Base-by-base conservation (phyloP, 2,888 invertebrate genomes). In the Eristalinus sepulchralis region DNA sequence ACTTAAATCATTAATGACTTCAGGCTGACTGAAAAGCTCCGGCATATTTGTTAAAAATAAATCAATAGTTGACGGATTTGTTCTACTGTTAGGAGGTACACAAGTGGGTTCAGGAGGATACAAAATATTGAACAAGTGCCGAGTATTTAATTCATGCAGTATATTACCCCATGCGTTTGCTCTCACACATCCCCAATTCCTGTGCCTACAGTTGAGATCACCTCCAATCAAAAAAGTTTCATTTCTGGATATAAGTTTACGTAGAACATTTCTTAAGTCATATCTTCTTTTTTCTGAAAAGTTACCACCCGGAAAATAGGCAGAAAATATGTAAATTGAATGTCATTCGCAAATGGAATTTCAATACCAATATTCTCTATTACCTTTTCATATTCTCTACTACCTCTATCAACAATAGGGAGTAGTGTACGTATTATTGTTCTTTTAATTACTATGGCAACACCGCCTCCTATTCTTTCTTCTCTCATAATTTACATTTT, bases 371-470 rank as follows among this genome's bases (percentile, higher is more conserved):
- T n/a, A n/a, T 57, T 68, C 33, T 68, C 57, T 57, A 68, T 68
- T 3, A 55, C 6, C 20, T 57, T 57, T n/a, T n/a, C n/a, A n/a
- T n/a, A n/a, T n/a, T n/a, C n/a, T n/a, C n/a, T n/a, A n/a, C n/a
- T n/a, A n/a, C n/a, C n/a, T 13, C 22, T 68, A 11, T 17, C 5
- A 22, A 68, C 8, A 6, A 68, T 9, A 36, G 59, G 57, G n/a
- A 70, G 57, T n/a, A 59, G n/a, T n/a, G 34, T 22, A 9, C 59
- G 70, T 24, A 34, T 20, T 8, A 59, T 13, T n/a, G 34, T 59
- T 59, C 70, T 70, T 70, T 36, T 70, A 6, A 70, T 17, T 8
- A 59, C 33, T 5, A 59, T 10, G 59, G 36, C 70, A 59, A 70
- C 70, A 70, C 70, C 22, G 22, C 55, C 55, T 55, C 55, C 22